These are phyloP conservation scores for Aspidiotus rigidus DNA, from an alignment of 2,888 invertebrate genomes.

Conservation along the genomic window DNA sequence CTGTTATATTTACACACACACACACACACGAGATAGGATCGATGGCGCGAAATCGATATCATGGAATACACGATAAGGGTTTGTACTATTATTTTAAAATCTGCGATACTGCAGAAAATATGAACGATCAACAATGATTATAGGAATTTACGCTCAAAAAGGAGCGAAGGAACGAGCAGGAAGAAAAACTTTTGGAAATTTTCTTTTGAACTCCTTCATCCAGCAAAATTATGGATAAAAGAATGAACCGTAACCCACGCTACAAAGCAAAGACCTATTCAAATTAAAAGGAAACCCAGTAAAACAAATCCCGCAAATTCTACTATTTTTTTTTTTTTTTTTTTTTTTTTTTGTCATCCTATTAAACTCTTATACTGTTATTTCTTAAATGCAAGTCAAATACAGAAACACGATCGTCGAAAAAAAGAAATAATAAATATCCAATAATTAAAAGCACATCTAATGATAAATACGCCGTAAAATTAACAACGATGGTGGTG, in stretches of 20 bases:
- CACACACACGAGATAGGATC: no score
- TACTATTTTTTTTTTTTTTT: not conserved
- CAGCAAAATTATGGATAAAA: constrained; percentile 17
- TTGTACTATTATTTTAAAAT: no score
- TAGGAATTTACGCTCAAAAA: not conserved
- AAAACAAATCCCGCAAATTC: constrained; percentile 21
- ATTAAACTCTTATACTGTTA: not conserved
- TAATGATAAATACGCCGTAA: not conserved
- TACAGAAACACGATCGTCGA: no score
- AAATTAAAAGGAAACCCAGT: constrained; percentile 22
- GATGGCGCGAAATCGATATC: no score
- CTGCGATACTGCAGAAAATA: not conserved
- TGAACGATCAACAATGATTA: not conserved
- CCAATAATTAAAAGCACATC: constrained; percentile 1
- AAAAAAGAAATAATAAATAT: not conserved
- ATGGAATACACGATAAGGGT: no score
- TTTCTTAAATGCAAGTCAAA: not conserved
- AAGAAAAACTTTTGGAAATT: not conserved
- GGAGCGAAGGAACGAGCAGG: not conserved
- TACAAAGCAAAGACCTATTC: constrained; percentile 13
- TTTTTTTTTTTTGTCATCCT: no score
- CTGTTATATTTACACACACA: no score
- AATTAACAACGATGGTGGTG: constrained; percentile 10
- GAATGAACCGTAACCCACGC: constrained; percentile 31
- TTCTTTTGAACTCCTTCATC: not conserved